Percentiles rank a stretch among this genome's conserved stretches.
phyloP scores from a whole-genome alignment of 2,113 vertebrate species.

The Hystrix brachyura region DNA sequence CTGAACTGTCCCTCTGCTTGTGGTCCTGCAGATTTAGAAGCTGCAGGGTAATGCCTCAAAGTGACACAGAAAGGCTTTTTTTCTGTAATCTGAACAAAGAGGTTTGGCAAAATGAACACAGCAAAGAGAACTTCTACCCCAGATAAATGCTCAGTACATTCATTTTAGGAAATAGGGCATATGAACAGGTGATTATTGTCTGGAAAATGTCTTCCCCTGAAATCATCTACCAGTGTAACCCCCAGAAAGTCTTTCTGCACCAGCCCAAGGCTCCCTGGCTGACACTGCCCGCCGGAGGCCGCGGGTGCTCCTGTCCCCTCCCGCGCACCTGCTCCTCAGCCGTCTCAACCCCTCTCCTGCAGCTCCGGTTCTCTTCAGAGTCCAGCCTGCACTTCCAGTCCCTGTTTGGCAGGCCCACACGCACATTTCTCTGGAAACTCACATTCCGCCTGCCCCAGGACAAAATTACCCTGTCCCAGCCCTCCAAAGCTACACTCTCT shows the following conservation, averaged over 20 bases:
- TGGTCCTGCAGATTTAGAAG: not conserved
- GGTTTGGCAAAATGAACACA: not conserved
- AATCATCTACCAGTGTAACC: not conserved
- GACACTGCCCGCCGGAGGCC: not conserved
- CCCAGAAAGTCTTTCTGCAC: not conserved
- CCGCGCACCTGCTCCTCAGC: not conserved
- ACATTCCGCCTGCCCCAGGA: not conserved
- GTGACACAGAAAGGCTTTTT: not conserved
- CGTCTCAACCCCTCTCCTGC: not conserved
- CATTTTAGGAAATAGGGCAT: not conserved
- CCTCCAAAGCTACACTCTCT: not conserved
- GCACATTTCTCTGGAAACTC: not conserved
- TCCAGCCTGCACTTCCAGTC: not conserved
- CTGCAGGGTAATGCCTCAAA: not conserved
- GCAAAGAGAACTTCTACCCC: not conserved
- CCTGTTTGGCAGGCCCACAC: no score
- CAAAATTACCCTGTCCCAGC: not conserved
- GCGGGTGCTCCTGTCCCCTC: not conserved
- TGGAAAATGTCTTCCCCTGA: not conserved
- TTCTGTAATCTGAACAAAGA: not conserved
- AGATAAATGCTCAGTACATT: not conserved
- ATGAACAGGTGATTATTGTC: not conserved
- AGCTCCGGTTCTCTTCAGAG: not conserved
- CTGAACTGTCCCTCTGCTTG: not conserved
- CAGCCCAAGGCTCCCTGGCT: not conserved